Evolutionary conservation across 2,113 vertebrate species (phyloP).

Genomic region (Chauna torquata): DNA sequence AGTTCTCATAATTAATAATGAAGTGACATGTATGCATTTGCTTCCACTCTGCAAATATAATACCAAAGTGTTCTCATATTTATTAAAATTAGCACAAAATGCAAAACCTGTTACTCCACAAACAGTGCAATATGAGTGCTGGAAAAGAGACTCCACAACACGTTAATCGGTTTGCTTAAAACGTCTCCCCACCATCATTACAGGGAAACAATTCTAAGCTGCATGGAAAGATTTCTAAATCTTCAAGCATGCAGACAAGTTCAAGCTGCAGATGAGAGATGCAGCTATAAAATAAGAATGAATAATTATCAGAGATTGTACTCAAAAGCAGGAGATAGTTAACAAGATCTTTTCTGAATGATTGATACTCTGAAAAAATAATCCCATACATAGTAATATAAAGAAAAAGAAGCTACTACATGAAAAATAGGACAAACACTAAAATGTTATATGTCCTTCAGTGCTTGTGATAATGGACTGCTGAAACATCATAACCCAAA

Average conservation of each 20-base stretch:
- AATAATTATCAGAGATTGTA: background rate
- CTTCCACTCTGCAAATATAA: conserved; percentile 23
- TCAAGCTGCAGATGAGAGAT: conserved; percentile 6
- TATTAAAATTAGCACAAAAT: conserved; percentile 22
- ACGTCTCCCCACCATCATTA: background rate
- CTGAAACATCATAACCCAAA: background rate
- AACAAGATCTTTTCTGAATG: background rate
- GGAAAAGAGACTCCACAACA: background rate
- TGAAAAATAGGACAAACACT: background rate
- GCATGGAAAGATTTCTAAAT: background rate
- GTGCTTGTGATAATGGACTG: background rate
- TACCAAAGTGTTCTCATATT: background rate
- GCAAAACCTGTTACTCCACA: conserved; percentile 44
- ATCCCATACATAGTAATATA: fast-evolving
- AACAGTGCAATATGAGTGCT: background rate
- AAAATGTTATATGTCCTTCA: background rate
- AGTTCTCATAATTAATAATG: background rate
- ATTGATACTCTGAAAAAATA: background rate
- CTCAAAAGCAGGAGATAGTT: background rate
- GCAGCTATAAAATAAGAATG: background rate
- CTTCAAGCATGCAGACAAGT: background rate
- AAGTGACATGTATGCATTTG: background rate
- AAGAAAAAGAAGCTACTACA: background rate
- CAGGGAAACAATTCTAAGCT: background rate
- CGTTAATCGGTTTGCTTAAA: background rate